Percentiles rank a stretch among this genome's conserved stretches.
These are phyloP conservation scores for Acronicta psi DNA, from an alignment of 2,888 invertebrate species.

Conservation along the genomic window DNA sequence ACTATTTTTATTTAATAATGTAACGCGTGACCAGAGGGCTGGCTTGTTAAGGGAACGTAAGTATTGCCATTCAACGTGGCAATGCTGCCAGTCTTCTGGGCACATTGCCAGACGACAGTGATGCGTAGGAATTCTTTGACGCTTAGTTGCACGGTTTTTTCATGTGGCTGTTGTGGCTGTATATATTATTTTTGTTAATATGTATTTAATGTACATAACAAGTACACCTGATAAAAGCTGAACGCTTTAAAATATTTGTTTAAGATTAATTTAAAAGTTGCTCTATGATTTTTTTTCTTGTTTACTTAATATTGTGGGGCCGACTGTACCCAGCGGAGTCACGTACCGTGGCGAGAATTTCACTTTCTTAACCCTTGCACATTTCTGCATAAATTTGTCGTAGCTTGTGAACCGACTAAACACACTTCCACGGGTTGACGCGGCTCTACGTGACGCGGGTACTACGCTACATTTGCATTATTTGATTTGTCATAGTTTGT, in stretches of 20 bases:
- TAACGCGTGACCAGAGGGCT: no score
- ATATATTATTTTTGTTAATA: no score
- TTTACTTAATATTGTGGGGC: slow-evolving; percentile 29
- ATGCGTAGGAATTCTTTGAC: no score
- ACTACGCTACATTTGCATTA: slow-evolving; percentile 45
- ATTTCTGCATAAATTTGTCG: slow-evolving; percentile 67
- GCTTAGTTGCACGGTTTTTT: no score
- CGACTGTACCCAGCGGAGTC: slow-evolving; percentile 51
- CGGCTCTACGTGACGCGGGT: slow-evolving; percentile 54
- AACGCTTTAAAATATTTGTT: slow-evolving; percentile 41
- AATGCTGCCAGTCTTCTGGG: no score
- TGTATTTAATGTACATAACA: background rate
- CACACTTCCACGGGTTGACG: slow-evolving; percentile 55
- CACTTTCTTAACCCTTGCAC: slow-evolving; percentile 67
- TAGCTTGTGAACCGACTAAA: slow-evolving; percentile 55
- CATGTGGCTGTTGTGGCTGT: no score
- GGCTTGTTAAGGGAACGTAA: no score
- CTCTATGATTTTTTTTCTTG: slow-evolving; percentile 29
- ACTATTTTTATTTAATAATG: no score
- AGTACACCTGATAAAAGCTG: slow-evolving; percentile 29
- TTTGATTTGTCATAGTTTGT: slow-evolving; percentile 46
- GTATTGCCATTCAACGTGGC: no score
- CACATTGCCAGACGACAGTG: no score
- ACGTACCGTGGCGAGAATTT: slow-evolving; percentile 58
- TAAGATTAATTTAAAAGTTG: slow-evolving; percentile 37